phyloP scores from a whole-genome alignment of 2,888 invertebrate species.

The Machimus atricapillus region DNA sequence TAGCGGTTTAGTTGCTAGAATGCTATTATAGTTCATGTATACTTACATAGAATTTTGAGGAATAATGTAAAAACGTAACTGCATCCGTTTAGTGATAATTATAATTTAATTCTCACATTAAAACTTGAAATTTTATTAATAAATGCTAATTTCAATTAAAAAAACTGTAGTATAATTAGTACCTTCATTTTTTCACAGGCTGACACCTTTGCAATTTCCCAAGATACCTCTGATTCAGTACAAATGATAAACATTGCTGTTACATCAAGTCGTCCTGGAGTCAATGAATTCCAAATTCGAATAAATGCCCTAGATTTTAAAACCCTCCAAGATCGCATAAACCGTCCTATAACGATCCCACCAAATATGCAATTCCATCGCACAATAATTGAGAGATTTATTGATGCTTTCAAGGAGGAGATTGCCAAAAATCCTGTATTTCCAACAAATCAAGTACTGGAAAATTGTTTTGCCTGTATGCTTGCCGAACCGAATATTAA shows the following conservation, averaged over 20 bases:
- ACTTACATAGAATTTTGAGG: no score
- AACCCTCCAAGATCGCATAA: constrained; percentile 76
- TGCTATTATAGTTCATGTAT: no score
- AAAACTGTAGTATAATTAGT: no score
- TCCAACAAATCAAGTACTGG: constrained; percentile 69
- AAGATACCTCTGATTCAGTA: constrained; percentile 72
- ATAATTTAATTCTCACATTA: no score
- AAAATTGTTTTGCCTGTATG: constrained; percentile 91
- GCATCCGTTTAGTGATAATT: no score
- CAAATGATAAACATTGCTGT: constrained; percentile 86
- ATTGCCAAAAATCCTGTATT: constrained; percentile 74
- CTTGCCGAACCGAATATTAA: constrained; percentile 79
- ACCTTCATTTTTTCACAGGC: constrained; percentile 61
- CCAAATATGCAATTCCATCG: constrained; percentile 77
- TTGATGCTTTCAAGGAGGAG: constrained; percentile 81
- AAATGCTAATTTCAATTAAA: no score
- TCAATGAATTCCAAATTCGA: constrained; percentile 72
- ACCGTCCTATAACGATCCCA: constrained; percentile 72
- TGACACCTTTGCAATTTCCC: constrained; percentile 74
- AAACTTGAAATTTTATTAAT: no score
- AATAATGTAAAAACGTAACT: no score
- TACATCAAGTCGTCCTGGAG: constrained; percentile 68
- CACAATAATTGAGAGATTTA: constrained; percentile 81
- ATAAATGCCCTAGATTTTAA: constrained; percentile 80
- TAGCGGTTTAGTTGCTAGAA: no score